Base-by-base conservation (phyloP, 2,888 invertebrate genomes). In the Slavum lentiscoides region DNA sequence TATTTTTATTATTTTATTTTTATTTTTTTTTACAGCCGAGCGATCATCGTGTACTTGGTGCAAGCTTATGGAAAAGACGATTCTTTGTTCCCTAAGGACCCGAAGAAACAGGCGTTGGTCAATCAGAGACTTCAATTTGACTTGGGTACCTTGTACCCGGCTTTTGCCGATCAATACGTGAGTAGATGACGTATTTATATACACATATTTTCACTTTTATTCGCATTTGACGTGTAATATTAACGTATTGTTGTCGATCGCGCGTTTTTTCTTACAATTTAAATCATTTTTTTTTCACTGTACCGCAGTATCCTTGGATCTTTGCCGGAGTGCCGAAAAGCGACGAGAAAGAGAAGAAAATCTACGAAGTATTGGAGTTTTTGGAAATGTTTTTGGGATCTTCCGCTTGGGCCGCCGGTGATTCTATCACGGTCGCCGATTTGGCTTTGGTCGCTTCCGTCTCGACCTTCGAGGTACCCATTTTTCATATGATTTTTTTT, bases 111-210 rank as follows among this genome's bases (percentile, higher is more conserved):
- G 61, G 95, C 93, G 0, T 81, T 91, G 2, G 92, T 96, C 70
- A 93, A 95, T 87, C 92, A 93, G 85, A 89, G 92, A 81, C 87
- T 95, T 82, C 93, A 91, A 87, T 95, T 94, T 86, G 94, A 95
- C 85, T 89, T 92, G 85, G 93, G 92, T 39, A 92, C 91, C 0
- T 87, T 96, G 8, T 93, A 91, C 87, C 88, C 89, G 82, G 89
- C 91, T 85, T 91, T 93, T 84, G 88, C 88, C 6, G 92, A 92
- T 82, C 92, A 92, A 85, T 92, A 92, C 85, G 93, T 93, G 86
- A 89, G 19, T 55, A 70, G 7, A 39, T 23, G 30, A 30, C 19
- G 4, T 55, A 19, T 55, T 55, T 19, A 9, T 49, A 7, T 53
- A 53, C 62, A 15, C 15, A n/a, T n/a, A n/a, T n/a, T n/a, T n/a